A percentile compares a stretch with the other conserved stretches of the same genome.
Conservation (phyloP, 2,797 vertebrate species). For the Acridotheres tristis region DNA sequence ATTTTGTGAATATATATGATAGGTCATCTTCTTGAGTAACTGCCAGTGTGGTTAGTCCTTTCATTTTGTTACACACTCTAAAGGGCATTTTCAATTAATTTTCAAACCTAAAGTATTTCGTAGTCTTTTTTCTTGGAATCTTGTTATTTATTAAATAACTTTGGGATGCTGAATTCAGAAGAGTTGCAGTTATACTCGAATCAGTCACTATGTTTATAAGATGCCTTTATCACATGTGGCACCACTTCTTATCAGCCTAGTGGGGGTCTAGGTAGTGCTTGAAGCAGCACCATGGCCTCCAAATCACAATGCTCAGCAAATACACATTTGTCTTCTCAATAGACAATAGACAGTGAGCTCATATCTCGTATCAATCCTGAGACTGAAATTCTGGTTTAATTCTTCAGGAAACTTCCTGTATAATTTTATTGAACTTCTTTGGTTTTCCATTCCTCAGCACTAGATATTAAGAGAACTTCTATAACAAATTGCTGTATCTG, state of each 20-base stretch:
- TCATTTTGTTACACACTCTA: background rate
- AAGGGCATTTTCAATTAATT: background rate
- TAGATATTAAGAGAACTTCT: background rate
- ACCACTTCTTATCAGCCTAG: background rate
- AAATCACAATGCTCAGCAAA: background rate
- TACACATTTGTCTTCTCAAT: background rate
- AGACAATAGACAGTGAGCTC: background rate
- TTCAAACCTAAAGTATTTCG: background rate
- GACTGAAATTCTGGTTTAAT: background rate
- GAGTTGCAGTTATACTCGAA: background rate
- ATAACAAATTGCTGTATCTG: background rate
- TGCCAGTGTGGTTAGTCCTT: background rate
- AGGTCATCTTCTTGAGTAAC: background rate
- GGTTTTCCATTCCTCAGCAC: background rate
- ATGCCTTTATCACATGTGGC: background rate
- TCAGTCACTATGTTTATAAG: background rate
- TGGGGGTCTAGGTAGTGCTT: background rate
- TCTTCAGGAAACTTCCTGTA: background rate
- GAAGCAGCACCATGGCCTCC: background rate
- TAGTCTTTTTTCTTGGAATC: background rate
- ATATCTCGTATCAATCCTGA: background rate
- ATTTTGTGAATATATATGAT: background rate
- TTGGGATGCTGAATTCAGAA: background rate
- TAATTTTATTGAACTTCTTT: background rate
- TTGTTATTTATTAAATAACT: background rate